Base-by-base conservation (phyloP, 2,888 invertebrate species). In the Itoplectis maculator region DNA sequence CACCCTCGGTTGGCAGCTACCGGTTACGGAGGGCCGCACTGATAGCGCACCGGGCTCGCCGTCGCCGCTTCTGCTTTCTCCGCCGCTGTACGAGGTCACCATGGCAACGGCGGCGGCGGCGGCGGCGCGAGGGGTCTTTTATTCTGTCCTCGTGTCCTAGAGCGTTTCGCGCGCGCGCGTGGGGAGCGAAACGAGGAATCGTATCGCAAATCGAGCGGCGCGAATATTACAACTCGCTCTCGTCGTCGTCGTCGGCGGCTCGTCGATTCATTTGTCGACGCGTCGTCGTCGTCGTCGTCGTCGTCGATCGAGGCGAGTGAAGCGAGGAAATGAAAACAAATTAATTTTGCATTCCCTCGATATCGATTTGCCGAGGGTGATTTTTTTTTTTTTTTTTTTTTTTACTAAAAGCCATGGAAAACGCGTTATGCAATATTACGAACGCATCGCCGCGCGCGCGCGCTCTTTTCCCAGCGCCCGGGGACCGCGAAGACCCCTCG, bases 1-100 rank as follows among this genome's bases (percentile, higher is more conserved):
- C 23, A 11, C 54, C 13, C n/a, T n/a, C n/a, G n/a, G n/a, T n/a
- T n/a, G n/a, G n/a, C 45, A n/a, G 0, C 20, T 54, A 54, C 54
- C 23, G 23, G 23, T 54, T 54, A 23, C 23, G 54, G 54, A 23
- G 20, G 23, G 23, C 54, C 13, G 20, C 54, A 54, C 54, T 54
- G 4, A 54, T 54, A 54, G 20, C 13, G 29, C n/a, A n/a, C n/a
- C n/a, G n/a, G n/a, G n/a, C n/a, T 29, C 29, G 29, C 11, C 11
- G 20, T 54, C 54, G 81, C 69, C 76, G 77, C 73, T 65, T 75
- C 74, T 73, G 63, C 63, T 61, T n/a, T 29, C 29, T 69, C 63
- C 65, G 35, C 42, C 75, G 68, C 63, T 61, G 65, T 66, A 76
- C n/a, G 75, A 51, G 75, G 75, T 75, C 66, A 66, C 75, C 54